A percentile compares a stretch with the other conserved stretches of the same genome.
Conservation (phyloP, 1,140 invertebrate genomes). For the Saccostrea echinata region DNA sequence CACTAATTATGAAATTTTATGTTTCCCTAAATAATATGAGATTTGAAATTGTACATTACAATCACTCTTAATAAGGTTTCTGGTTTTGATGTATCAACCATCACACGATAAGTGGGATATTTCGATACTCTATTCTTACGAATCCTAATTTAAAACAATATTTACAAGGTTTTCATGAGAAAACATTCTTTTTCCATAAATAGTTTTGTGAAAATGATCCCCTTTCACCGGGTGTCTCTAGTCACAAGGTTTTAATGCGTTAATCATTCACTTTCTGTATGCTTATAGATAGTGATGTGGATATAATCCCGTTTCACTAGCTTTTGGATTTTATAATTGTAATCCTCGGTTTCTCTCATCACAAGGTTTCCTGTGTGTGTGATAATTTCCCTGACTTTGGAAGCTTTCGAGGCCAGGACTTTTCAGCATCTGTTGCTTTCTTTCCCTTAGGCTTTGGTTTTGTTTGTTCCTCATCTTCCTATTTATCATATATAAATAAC, state of each 20-base stretch:
- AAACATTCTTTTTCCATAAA: too few relatives aligned
- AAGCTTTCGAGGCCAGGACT: conserved; percentile 65
- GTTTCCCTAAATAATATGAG: too few relatives aligned
- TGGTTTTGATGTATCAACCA: too few relatives aligned
- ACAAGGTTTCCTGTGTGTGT: conserved; percentile 10
- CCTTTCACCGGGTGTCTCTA: not conserved
- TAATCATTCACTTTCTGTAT: not conserved
- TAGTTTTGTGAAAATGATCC: not conserved
- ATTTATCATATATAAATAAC: not conserved
- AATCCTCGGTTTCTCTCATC: not conserved
- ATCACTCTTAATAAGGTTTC: too few relatives aligned
- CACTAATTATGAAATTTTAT: too few relatives aligned
- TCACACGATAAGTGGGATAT: too few relatives aligned
- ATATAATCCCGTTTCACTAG: not conserved
- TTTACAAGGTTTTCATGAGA: too few relatives aligned
- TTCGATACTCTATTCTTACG: too few relatives aligned
- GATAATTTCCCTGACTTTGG: conserved; percentile 40
- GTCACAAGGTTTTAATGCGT: not conserved
- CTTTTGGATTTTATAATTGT: not conserved
- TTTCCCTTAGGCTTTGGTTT: conserved; percentile 26
- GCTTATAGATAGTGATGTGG: not conserved
- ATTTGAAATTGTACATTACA: too few relatives aligned
- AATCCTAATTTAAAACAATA: too few relatives aligned
- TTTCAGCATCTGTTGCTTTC: conserved; percentile 61
- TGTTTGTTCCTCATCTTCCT: conserved; percentile 37